phyloP scores from a whole-genome alignment of 2,113 vertebrate species.

The Electrona antarctica region DNA sequence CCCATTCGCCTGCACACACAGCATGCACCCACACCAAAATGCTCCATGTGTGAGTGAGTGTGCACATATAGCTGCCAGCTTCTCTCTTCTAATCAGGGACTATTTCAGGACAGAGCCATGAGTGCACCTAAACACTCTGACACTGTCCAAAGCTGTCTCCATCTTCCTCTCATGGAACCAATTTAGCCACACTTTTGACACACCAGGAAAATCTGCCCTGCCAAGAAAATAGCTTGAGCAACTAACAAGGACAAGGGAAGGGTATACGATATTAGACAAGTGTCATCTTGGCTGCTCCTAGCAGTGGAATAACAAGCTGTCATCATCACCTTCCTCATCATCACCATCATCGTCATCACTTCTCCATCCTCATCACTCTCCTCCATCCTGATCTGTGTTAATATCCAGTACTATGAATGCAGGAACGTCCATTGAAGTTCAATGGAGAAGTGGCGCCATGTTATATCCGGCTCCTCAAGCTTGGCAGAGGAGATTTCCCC shows the following conservation, averaged over 20 bases:
- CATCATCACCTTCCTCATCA: conserved; percentile 27
- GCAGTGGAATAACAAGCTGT: conserved; percentile 44
- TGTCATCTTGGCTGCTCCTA: conserved; percentile 56
- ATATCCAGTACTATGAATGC: no score
- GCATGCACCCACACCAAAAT: no score
- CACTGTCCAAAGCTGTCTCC: conserved; percentile 62
- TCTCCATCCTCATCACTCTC: conserved; percentile 13
- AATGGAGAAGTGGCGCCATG: no score
- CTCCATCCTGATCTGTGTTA: no score
- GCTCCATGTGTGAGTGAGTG: no score
- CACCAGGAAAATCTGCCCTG: conserved; percentile 49
- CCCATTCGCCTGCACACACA: no score
- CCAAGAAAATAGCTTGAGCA: conserved; percentile 60
- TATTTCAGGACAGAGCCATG: conserved; percentile 47
- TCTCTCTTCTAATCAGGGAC: conserved; percentile 56
- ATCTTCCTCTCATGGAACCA: conserved; percentile 67
- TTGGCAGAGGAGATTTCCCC: no score
- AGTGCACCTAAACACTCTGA: conserved; percentile 56
- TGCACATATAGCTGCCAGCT: background rate
- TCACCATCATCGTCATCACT: conserved; percentile 6
- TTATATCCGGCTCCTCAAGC: no score
- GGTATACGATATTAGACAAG: conserved; percentile 62
- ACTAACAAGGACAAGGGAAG: conserved; percentile 65
- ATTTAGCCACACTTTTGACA: conserved; percentile 73
- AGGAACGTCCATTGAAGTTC: no score